These are phyloP conservation scores for Pholis gunnellus DNA, from an alignment of 2,113 vertebrate species.

Conservation along the genomic window DNA sequence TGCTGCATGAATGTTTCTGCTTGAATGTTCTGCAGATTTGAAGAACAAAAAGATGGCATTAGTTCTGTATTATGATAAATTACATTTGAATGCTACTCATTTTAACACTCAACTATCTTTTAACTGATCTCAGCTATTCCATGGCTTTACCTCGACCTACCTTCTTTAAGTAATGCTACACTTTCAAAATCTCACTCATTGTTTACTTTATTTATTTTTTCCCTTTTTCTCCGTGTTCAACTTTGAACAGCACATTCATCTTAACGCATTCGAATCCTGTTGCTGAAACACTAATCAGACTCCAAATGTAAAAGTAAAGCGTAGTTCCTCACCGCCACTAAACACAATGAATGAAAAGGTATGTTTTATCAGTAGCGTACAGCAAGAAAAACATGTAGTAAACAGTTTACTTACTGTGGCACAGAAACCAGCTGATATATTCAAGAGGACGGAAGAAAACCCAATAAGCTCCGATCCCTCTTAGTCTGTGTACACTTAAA, in stretches of 20 bases:
- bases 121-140: neutral
- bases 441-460: constrained; percentile 53
- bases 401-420: constrained; percentile 73
- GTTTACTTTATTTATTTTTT: neutral
- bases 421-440: constrained; percentile 41
- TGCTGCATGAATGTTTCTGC: neutral
- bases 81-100: neutral
- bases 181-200: neutral
- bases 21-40: neutral
- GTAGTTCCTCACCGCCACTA: neutral
- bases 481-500: constrained; percentile 59
- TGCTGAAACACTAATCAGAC: constrained; percentile 4
- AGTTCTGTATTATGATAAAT: neutral
- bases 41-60: neutral
- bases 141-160: neutral
- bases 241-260: constrained; percentile 2
- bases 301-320: neutral
- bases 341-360: constrained; percentile 47
- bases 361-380: neutral
- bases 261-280: neutral
- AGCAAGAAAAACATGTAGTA: constrained; percentile 34
- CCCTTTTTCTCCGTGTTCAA: neutral
- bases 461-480: constrained; percentile 59
- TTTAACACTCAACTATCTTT: neutral
- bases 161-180: neutral